These are phyloP conservation scores for Motacilla alba DNA, from an alignment of 2,113 vertebrate genomes.

Conservation along the genomic window DNA sequence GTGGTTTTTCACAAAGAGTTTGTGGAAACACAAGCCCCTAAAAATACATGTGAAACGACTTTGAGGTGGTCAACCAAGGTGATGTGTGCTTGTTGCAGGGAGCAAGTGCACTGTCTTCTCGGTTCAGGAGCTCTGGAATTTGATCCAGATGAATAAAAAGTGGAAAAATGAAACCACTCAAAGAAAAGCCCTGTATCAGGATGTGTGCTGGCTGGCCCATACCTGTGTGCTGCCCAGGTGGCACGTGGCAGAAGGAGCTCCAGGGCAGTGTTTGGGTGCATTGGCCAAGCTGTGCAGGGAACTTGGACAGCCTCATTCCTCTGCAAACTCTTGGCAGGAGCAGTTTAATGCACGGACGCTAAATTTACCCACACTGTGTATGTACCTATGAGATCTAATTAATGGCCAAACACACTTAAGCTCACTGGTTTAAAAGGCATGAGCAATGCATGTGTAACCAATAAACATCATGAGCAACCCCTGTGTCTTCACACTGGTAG, in stretches of 20 bases:
- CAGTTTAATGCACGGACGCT: background rate
- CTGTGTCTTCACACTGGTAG: background rate
- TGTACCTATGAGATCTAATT: background rate
- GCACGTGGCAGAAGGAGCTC: background rate
- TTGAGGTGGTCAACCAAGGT: background rate
- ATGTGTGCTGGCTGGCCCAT: background rate
- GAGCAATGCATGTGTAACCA: slow-evolving; percentile 4
- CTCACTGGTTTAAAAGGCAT: background rate
- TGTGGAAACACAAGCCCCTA: background rate
- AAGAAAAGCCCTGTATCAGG: background rate
- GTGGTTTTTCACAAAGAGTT: background rate
- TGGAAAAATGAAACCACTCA: background rate
- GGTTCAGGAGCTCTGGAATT: background rate
- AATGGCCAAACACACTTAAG: background rate
- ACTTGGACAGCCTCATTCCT: background rate
- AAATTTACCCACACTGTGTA: background rate
- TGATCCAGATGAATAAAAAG: background rate
- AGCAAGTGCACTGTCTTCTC: background rate
- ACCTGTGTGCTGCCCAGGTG: background rate
- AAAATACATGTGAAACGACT: background rate
- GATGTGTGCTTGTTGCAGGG: background rate
- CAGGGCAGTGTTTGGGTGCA: background rate
- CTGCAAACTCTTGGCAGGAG: background rate
- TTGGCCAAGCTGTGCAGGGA: background rate
- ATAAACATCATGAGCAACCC: background rate